Evolutionary conservation across 2,888 invertebrate species (phyloP), one percentile per base, ranked within the genome.

Genomic region (Cremastinae sp.): DNA sequence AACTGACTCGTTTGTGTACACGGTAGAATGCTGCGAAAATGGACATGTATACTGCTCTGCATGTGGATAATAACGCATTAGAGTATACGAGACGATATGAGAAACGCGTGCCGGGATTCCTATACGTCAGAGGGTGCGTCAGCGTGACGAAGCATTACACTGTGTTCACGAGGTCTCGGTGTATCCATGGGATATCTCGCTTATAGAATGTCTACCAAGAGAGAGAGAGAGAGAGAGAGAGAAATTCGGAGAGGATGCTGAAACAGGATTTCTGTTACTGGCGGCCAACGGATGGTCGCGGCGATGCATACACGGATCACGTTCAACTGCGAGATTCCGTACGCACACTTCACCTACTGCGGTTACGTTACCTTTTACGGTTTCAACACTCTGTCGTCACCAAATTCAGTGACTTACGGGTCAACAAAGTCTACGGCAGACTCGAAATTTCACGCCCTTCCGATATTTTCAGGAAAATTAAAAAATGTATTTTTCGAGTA

Each of bases 91-190:
- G 61, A 71, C 55, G 71, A 71, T 61, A 66, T 47, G 66, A 49
- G 75, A 66, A 61, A 62, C 71, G 58, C 43, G 61, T 62, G 61
- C 41, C 49, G 74, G 45, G 72, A 78, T 78, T 79, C 78, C 83
- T 79, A 61, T 70, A 77, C 81, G 85, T 85, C 86, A 85, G 85
- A 83, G 78, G 78, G 80, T 80, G 82, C 82, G 85, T 83, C 86
- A 85, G 81, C 80, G 73, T 78, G 78, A 79, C 81, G 79, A 79
- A 78, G 79, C 80, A 82, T 70, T 62, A 78, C 77, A 82, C 81
- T 82, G 80, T 76, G 74, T 78, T 74, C 45, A 61, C 65, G 49
- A 47, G 39, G 39, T 18, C 35, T 37, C 35, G 37, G 22, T 47
- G 39, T 58, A 37, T 55, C 37, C 35, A 37, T 14, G 43, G 9